Evolutionary conservation across 2,797 vertebrate species (phyloP).

Genomic region (Enteromius viviparus): DNA sequence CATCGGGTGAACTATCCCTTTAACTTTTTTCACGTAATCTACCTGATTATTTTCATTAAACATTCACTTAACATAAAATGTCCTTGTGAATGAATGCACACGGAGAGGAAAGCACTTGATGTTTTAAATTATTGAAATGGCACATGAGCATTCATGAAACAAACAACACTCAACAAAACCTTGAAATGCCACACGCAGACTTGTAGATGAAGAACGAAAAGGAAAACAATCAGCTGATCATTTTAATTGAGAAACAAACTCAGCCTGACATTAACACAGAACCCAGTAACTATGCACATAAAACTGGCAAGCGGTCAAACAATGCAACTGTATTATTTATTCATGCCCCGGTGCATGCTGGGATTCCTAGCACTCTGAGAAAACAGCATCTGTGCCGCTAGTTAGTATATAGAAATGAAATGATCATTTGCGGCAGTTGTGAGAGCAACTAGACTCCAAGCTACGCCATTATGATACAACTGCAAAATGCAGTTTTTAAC

Average conservation of each 20-base stretch:
- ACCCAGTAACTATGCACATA: neutral
- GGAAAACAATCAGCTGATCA: neutral
- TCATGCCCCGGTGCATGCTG: slow-evolving; percentile 29
- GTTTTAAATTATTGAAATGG: neutral
- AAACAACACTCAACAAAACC: neutral
- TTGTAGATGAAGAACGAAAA: neutral
- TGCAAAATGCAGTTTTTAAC: neutral
- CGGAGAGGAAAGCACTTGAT: neutral
- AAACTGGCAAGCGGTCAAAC: slow-evolving; percentile 23
- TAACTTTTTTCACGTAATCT: neutral
- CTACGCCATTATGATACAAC: slow-evolving; percentile 2
- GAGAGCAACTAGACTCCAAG: slow-evolving; percentile 20
- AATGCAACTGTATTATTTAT: slow-evolving; percentile 35
- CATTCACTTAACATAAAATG: neutral
- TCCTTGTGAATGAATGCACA: neutral
- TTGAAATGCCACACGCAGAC: slow-evolving; percentile 8
- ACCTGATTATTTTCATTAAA: neutral
- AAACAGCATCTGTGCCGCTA: slow-evolving; percentile 18
- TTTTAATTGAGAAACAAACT: slow-evolving; percentile 9
- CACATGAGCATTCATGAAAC: slow-evolving; percentile 17
- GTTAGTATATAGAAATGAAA: slow-evolving; percentile 18
- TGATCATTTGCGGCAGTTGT: neutral
- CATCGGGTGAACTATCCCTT: neutral
- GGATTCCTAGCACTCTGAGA: slow-evolving; percentile 13
- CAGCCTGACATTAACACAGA: neutral